Conservation (phyloP, 2,888 invertebrate species). For the Pherbina coryleti region DNA sequence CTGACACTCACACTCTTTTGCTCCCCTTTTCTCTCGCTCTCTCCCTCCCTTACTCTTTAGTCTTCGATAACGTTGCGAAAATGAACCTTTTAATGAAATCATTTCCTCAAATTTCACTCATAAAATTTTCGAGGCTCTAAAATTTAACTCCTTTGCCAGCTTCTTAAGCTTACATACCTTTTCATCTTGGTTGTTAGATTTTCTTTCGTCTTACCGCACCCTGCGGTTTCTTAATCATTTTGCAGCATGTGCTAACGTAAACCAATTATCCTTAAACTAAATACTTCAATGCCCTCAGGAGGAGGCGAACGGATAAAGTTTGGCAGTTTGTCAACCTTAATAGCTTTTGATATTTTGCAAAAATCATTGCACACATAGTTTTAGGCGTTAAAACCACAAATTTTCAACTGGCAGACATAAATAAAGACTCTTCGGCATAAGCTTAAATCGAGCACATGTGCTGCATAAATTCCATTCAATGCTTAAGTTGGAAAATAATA, state of each 20-base stretch:
- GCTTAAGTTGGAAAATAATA: neutral
- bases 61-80: too few relatives aligned
- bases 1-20: too few relatives aligned
- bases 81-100: too few relatives aligned
- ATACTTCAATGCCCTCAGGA: constrained; percentile 18
- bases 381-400: constrained; percentile 1
- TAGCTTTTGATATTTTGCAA: neutral
- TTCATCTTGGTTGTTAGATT: neutral
- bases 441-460: neutral
- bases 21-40: too few relatives aligned
- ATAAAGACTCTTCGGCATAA: too few relatives aligned
- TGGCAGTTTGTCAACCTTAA: constrained; percentile 13
- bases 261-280: constrained; percentile 30
- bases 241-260: constrained; percentile 13
- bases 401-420: neutral
- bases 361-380: constrained; percentile 2
- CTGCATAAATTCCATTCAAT: neutral
- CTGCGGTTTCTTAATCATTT: constrained; percentile 16
- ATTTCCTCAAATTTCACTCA: neutral
- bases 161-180: neutral
- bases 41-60: too few relatives aligned
- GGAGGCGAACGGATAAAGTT: neutral
- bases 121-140: neutral
- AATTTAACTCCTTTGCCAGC: neutral
- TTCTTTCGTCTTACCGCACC: neutral